Conservation (phyloP, 1,140 invertebrate species). For the Anastrepha obliqua region DNA sequence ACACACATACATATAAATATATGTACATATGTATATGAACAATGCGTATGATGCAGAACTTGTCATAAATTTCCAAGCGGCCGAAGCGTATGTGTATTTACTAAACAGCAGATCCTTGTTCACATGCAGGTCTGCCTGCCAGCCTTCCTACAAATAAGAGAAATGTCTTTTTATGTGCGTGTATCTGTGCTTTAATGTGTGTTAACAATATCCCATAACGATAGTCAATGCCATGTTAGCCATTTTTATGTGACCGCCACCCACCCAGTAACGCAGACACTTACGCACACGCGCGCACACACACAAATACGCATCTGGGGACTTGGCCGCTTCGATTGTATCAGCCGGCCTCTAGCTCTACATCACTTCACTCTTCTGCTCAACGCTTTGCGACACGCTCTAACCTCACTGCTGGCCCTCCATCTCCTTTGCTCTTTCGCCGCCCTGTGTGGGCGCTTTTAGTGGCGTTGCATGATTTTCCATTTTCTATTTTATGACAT, state of each 20-base stretch:
- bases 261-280: background rate
- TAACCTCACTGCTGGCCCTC: background rate
- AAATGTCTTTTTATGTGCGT: too few relatives aligned
- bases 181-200: too few relatives aligned
- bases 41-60: background rate
- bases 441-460: conserved; percentile 7
- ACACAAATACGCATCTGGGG: background rate
- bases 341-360: background rate
- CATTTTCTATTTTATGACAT: conserved; percentile 51
- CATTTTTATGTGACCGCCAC: conserved; percentile 23
- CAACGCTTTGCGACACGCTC: background rate
- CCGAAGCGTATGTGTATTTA: conserved; percentile 23
- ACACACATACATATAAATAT: background rate
- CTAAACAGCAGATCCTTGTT: conserved; percentile 15
- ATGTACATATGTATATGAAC: background rate
- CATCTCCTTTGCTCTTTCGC: background rate
- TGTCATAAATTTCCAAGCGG: background rate
- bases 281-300: background rate
- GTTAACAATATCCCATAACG: background rate
- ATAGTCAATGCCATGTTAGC: conserved; percentile 40
- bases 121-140: background rate
- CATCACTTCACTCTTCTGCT: background rate
- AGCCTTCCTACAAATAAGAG: too few relatives aligned
- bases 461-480: conserved; percentile 25
- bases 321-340: background rate